Base-by-base conservation (phyloP, 2,888 invertebrate genomes). In the Nomada lathburiana region DNA sequence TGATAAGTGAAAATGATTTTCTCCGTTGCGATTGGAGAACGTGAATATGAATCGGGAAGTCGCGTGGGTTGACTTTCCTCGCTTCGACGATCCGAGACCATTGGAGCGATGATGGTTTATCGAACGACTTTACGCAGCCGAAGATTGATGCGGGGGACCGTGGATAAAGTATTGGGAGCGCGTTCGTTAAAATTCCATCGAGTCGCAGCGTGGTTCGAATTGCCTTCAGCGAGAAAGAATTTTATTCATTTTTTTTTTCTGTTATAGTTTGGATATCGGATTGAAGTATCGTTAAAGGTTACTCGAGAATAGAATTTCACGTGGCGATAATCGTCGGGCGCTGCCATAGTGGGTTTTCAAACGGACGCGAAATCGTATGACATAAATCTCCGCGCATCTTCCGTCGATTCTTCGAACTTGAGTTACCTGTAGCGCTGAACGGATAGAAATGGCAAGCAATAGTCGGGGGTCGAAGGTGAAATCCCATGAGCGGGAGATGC, bases 391-490 rank as follows among this genome's bases (percentile, higher is more conserved):
- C 1, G 50, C 52, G 53, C 29, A 50, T 57, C 59, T 50, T 20
- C 68, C 53, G 65, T n/a, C n/a, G 53, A 68, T 67, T 79, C 74
- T 47, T 67, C 18, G n/a, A 72, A 53, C 69, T 65, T 23, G 55
- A 50, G 74, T 69, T 72, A 64, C 62, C 26, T 52, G 57, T n/a
- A 63, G 74, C 62, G 23, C 44, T 47, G 50, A 26, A 52, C 59
- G 26, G 71, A 69, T 73, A 64, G 83, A 73, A 62, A 29, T 60
- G 55, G 70, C 74, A 62, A 60, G 69, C 75, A 84, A 86, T 84
- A 83, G 70, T 73, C 63, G 68, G 60, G 60, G 86, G 86, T 83
- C 79, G 81, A 67, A 82, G 86, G 84, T 86, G 80, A 83, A 68
- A 80, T 50, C 42, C 60, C 52, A 55, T 67, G 63, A 75, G 69